Conservation (phyloP, 2,888 invertebrate genomes). For the Mechanitis messenoides region DNA sequence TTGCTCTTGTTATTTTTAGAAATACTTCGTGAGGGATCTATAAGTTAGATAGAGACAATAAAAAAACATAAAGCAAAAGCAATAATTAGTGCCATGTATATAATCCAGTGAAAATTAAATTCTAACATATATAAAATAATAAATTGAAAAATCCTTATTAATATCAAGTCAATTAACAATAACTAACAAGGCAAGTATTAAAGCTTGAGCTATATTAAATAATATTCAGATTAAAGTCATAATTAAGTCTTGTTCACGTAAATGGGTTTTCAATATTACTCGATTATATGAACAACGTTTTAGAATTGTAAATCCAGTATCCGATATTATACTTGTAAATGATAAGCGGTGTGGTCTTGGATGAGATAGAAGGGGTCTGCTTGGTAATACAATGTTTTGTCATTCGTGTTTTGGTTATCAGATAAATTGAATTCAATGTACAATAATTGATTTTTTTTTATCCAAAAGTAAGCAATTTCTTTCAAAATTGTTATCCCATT, state of each 20-base stretch:
- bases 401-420: constrained; percentile 13
- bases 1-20: constrained; percentile 2
- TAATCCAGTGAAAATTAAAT: too few relatives aligned
- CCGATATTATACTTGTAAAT: constrained; percentile 39
- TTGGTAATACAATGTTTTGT: constrained; percentile 18
- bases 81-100: too few relatives aligned
- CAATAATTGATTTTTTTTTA: background rate
- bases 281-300: constrained; percentile 34
- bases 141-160: too few relatives aligned
- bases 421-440: constrained; percentile 1
- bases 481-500: too few relatives aligned
- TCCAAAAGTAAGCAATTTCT: too few relatives aligned
- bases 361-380: constrained; percentile 15
- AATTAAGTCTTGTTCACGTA: constrained; percentile 31
- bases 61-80: too few relatives aligned
- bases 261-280: constrained; percentile 31
- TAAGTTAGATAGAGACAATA: too few relatives aligned
- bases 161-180: background rate
- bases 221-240: constrained; percentile 25
- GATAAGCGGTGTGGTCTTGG: constrained; percentile 29
- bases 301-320: constrained; percentile 36
- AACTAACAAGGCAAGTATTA: background rate
- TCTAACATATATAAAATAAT: too few relatives aligned
- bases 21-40: too few relatives aligned
- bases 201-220: constrained; percentile 13